Conservation (phyloP, 2,888 invertebrate species). For the Yponomeuta malinellus region DNA sequence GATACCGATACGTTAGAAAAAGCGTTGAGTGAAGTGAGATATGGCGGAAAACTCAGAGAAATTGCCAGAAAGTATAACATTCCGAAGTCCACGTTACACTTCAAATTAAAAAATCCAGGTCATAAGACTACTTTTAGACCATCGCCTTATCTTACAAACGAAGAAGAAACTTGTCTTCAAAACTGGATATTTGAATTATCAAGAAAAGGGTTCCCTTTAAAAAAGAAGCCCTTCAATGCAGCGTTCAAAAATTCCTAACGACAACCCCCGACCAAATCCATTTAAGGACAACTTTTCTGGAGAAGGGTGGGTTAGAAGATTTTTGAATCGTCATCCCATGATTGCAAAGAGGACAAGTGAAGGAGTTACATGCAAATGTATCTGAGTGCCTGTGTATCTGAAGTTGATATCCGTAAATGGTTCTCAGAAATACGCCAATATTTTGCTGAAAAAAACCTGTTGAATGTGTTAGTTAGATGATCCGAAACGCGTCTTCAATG, state of each 20-base stretch:
- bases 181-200: conserved; percentile 3
- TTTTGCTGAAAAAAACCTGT: conserved; percentile 19
- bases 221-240: conserved; percentile 18
- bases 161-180: conserved; percentile 7
- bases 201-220: conserved; percentile 22
- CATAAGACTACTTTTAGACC: conserved; percentile 6
- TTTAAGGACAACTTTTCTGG: conserved; percentile 24
- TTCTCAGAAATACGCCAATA: conserved; percentile 28
- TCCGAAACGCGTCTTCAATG: conserved; percentile 24
- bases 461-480: conserved; percentile 19
- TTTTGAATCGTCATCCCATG: conserved; percentile 30
- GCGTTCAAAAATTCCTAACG: conserved; percentile 22
- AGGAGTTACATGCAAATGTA: conserved; percentile 24
- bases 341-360: conserved; percentile 27
- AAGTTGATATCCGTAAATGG: conserved; percentile 31
- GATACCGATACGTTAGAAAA: conserved; percentile 1
- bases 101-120: conserved; percentile 10
- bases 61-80: background rate
- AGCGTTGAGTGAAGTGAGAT: background rate
- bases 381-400: conserved; percentile 31
- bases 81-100: conserved; percentile 3
- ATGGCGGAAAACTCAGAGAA: background rate
- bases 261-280: conserved; percentile 20
- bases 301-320: conserved; percentile 24
- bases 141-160: background rate